Evolutionary conservation across 2,113 vertebrate species (phyloP), one percentile per base, ranked within the genome.

Genomic region (Nipponia nippon): DNA sequence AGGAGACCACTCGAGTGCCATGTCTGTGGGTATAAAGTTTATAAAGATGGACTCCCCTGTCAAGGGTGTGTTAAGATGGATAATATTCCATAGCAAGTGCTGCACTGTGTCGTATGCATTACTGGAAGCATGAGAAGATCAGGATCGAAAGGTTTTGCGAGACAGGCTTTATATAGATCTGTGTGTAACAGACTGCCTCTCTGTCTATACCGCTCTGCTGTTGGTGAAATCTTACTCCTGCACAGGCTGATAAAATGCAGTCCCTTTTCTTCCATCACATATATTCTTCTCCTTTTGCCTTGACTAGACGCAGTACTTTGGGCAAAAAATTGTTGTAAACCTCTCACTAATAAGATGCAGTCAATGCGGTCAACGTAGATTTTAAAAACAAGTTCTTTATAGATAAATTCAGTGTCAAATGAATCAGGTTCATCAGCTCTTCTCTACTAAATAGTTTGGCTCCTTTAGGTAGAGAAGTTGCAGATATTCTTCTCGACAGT

Each of bases 51-150:
- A 61, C 88, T 79, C 66, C 47, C 50, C 89, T 96, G 87, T 89
- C 95, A 95, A 69, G 94, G 94, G 65, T 87, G 55, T 63, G 72
- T 95, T 81, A 80, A 14, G 92, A 89, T 23, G 34, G 87, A 94
- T 83, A 91, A 89, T n/a, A 49, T 87, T 82, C 78, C 42, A 1
- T 67, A 40, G 90, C 91, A 65, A 83, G 21, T 58, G 52, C 66
- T 27, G 76, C 52, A 16, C 78, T 44, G 49, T 88, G n/a, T 95
- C 7, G 1, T 82, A 22, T 22, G 63, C 47, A n/a, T 72, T 83
- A 49, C 89, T 66, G 84, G 81, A 86, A 92, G 70, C 72, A 67
- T 11, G 16, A 85, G 83, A 63, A 70, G 59, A 61, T 66, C 32
- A 61, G 59, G 46, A 78, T 90, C 32, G 83, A 87, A 87, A 79